Base-by-base conservation (phyloP, 2,797 vertebrate genomes). In the Echeneis naucrates region DNA sequence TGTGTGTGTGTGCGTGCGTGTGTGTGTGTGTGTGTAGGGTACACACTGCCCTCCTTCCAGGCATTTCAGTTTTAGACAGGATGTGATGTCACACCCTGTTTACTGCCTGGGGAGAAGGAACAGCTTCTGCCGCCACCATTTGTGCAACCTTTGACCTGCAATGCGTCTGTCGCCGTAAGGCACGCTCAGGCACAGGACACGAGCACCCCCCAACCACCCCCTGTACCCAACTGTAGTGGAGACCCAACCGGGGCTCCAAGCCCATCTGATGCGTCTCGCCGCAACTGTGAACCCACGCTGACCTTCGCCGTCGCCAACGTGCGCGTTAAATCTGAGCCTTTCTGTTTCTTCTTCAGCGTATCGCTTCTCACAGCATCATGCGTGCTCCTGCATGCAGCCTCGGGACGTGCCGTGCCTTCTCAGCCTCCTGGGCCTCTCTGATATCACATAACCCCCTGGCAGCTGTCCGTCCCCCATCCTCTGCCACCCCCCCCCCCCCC, bases 21-120 rank as follows among this genome's bases (percentile, higher is more conserved):
- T 65, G 48, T 47, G 53, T 60, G 61, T 42, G 71, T 40, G 51
- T 55, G 58, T 52, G 57, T 47, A 37, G 13, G 67, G 67, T 27
- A 60, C 61, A 40, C 38, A 48, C 65, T 65, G 73, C 80, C 74
- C 64, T 67, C 50, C 54, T 71, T 85, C 72, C 78, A 87, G 67
- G 79, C 64, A 1, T 84, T 90, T 87, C 62, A 78, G 50, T 87
- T 77, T 68, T 75, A 52, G 12, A 45, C 77, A 90, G 93, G 92
- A 93, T 50, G 84, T 94, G 91, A 94, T 62, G 84, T 93, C 92
- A 94, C 78, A 89, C 77, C 93, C 93, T 94, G 94, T 94, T 94
- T 94, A 93, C 87, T 4, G 86, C 75, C 87, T 64, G 2, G 2
- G 67, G 65, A 78, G 77, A 84, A 64, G 16, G 16, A 59, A 71